Evolutionary conservation across 2,113 vertebrate genomes (phyloP).

Genomic region (Panurus biarmicus): DNA sequence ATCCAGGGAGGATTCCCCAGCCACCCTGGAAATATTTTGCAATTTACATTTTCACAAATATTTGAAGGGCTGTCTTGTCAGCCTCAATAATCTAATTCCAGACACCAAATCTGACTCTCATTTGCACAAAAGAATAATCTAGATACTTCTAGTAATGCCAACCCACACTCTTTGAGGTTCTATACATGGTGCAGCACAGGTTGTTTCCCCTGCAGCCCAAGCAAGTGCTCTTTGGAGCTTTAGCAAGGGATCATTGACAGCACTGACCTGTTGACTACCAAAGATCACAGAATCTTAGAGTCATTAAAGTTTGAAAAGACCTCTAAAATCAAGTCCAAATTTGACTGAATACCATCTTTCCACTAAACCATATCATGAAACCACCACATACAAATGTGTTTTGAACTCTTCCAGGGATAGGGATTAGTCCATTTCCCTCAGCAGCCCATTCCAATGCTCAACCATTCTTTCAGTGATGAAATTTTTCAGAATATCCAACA

Average conservation of each 20-base stretch:
- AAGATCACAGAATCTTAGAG: background rate
- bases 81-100: background rate
- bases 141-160: background rate
- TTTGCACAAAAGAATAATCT: background rate
- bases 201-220: background rate
- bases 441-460: background rate
- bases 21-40: background rate
- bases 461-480: background rate
- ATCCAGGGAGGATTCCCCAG: rapidly evolving
- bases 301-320: background rate
- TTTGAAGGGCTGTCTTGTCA: background rate
- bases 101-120: background rate
- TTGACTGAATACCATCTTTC: background rate
- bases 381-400: background rate
- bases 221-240: background rate
- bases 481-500: background rate
- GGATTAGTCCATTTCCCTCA: background rate
- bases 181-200: rapidly evolving
- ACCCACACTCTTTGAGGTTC: rapidly evolving
- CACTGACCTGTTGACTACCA: background rate
- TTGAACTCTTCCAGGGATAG: background rate
- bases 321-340: background rate
- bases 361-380: background rate
- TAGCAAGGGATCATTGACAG: background rate
- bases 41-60: background rate